Evolutionary conservation across 35 echinoderm and acorn worm genomes (phyloP), one percentile per base, ranked within the genome.

Genomic region (Apostichopus californicus): DNA sequence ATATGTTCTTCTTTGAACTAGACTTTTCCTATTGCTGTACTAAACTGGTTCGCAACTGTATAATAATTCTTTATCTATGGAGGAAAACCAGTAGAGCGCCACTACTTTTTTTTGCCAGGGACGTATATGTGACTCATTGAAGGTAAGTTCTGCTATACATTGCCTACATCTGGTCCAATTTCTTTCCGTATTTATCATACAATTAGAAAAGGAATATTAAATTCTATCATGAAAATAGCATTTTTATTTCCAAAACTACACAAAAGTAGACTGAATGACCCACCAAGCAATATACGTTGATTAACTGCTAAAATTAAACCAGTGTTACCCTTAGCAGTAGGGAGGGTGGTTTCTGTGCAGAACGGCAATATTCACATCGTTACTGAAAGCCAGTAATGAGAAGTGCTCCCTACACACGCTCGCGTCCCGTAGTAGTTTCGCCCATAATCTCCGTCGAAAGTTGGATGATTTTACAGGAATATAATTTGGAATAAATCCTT

Each of bases 381-480:
- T 18, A 75, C 71, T 18, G 17, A 18, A 18, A 75, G 71, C n/a
- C 17, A 75, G 71, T 22, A 18, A 22, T 55, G 17, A 12, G 8
- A 21, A 84, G 54, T 84, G 53, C 81, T 56, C 81, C 9, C 56
- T 85, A 59, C 81, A 85, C 57, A 85, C 56, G 81, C 81, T 85
- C 34, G 81, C 56, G 81, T 85, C 81, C 81, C 81, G 81, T 58
- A 85, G 81, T 85, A 85, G 81, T 56, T 58, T 85, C 57, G 81
- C 81, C 81, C 81, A 58, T 21, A 54, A 85, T 63, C 81, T 59
- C 54, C 55, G 57, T 85, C 55, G 57, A 21, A 85, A 56, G 81
- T 59, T 85, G 81, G 81, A 85, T 58, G 81, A 85, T 85, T 85
- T 85, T n/a, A 85, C 81, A 59, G 81, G 81, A 85, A 85, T 85